Evolutionary conservation across 2,888 invertebrate species (phyloP).

Genomic region (Scaptomyza polygonia): DNA sequence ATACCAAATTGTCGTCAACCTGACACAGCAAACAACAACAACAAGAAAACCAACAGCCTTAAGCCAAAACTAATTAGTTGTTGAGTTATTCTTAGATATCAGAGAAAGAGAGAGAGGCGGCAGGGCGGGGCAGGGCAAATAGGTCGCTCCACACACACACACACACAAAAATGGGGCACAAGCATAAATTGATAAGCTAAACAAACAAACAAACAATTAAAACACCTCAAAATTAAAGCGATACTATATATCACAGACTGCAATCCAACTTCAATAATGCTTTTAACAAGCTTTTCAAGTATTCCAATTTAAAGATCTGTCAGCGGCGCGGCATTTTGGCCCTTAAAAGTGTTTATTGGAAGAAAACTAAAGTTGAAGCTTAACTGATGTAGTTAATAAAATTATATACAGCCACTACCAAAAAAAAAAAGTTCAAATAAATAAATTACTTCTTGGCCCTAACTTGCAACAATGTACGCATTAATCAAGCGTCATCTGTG

Average conservation of each 20-base stretch:
- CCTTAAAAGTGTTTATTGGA: conserved; percentile 19
- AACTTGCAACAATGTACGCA: not conserved
- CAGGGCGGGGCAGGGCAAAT: conserved; percentile 7
- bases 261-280: too few relatives aligned
- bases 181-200: conserved; percentile 10
- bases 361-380: too few relatives aligned
- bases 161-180: not conserved
- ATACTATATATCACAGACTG: too few relatives aligned
- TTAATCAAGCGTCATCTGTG: not conserved
- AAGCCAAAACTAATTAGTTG: conserved; percentile 8
- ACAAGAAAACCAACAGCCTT: not conserved
- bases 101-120: too few relatives aligned
- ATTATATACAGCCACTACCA: too few relatives aligned
- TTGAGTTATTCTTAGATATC: conserved; percentile 1
- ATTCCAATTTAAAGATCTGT: conserved; percentile 19
- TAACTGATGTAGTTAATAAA: too few relatives aligned
- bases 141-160: too few relatives aligned
- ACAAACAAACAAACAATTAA: conserved; percentile 13
- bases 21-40: conserved; percentile 2
- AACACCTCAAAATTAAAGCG: conserved; percentile 3
- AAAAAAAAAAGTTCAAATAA: too few relatives aligned
- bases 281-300: conserved; percentile 12
- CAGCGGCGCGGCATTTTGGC: conserved; percentile 12
- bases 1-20: not conserved
- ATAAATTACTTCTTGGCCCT: not conserved